These are phyloP conservation scores for Acrobasis suavella DNA, from an alignment of 2,888 invertebrate species.

Conservation along the genomic window DNA sequence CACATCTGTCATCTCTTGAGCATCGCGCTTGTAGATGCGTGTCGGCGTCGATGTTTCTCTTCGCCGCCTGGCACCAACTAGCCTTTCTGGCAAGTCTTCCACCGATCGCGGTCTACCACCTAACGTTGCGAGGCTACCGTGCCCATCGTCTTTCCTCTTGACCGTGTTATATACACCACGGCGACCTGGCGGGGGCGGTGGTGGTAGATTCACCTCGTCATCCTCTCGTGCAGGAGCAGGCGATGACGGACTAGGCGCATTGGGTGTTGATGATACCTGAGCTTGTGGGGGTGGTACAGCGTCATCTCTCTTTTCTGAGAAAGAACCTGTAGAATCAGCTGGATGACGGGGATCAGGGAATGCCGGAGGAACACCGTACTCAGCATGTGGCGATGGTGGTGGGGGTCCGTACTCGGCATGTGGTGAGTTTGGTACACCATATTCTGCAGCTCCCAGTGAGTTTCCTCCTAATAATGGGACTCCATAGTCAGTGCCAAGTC, in stretches of 20 bases:
- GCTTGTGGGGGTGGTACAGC: constrained; percentile 91
- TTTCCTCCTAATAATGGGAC: constrained; percentile 85
- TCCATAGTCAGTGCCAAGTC: constrained; percentile 86
- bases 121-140: constrained; percentile 90
- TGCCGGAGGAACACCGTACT: constrained; percentile 89
- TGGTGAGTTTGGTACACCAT: constrained; percentile 80
- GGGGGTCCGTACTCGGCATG: constrained; percentile 88
- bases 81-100: constrained; percentile 90
- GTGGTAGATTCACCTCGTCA: constrained; percentile 89
- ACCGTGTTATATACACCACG: constrained; percentile 91
- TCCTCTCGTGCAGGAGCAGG: constrained; percentile 81
- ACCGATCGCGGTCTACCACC: constrained; percentile 95
- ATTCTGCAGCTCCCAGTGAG: constrained; percentile 84
- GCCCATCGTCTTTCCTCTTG: constrained; percentile 90
- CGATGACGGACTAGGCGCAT: constrained; percentile 79
- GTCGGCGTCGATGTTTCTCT: constrained; percentile 85
- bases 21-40: constrained; percentile 91
- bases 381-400: constrained; percentile 84
- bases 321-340: constrained; percentile 90
- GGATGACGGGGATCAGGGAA: constrained; percentile 95
- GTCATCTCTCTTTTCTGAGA: constrained; percentile 91
- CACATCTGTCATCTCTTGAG: constrained; percentile 96
- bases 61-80: constrained; percentile 88
- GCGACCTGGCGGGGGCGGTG: constrained; percentile 92
- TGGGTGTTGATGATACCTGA: constrained; percentile 89